These are phyloP conservation scores for Lates japonicus DNA, from an alignment of 2,797 vertebrate species.

Conservation along the genomic window DNA sequence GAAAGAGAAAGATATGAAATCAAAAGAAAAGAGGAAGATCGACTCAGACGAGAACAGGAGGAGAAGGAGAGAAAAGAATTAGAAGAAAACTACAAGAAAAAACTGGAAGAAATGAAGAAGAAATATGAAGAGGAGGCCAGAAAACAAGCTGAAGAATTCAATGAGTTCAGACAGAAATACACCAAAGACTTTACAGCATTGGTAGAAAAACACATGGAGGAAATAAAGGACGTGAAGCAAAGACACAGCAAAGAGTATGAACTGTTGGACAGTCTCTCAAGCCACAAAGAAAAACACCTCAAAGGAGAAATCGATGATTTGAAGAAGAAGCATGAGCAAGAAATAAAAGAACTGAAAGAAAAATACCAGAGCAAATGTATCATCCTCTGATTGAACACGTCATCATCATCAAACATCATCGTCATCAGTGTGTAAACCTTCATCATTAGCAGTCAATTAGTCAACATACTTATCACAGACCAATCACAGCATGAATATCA, in stretches of 20 bases:
- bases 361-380: not conserved
- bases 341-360: not conserved
- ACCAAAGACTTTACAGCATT: not conserved
- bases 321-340: no score
- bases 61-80: not conserved
- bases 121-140: slow-evolving; percentile 40
- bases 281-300: no score
- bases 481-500: no score
- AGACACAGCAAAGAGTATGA: no score
- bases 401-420: no score
- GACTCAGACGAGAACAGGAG: not conserved
- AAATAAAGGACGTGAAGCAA: not conserved
- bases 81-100: not conserved
- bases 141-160: slow-evolving; percentile 33
- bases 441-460: no score
- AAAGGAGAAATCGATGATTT: no score
- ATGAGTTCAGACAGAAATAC: slow-evolving; percentile 25
- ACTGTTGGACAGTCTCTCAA: no score
- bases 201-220: not conserved
- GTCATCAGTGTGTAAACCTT: no score
- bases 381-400: no score
- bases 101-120: not conserved
- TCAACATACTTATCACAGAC: no score
- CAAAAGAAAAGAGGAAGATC: not conserved
- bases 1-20: not conserved